Percentiles rank a stretch among this genome's conserved stretches.
These are phyloP conservation scores for Papilio machaon DNA, from an alignment of 1,140 invertebrate genomes.

Conservation along the genomic window DNA sequence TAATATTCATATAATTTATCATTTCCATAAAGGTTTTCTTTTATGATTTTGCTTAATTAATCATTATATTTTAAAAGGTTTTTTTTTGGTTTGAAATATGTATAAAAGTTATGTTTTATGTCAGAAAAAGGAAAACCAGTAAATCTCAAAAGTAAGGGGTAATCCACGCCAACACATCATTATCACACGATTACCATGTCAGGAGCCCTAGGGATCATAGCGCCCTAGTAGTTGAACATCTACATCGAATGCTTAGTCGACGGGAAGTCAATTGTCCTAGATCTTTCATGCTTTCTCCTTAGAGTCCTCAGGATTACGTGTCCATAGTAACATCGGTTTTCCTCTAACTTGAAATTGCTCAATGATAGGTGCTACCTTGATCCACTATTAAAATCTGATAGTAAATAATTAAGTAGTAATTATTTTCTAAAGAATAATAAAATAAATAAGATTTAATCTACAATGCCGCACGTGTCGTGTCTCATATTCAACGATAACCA, in stretches of 20 bases:
- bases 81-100: not conserved
- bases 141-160: not conserved
- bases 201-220: too few species aligned
- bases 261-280: not conserved
- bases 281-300: too few species aligned
- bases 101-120: not conserved
- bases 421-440: not conserved
- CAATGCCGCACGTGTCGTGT: conserved; percentile 27
- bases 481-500: conserved; percentile 7
- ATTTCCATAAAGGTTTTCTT: conserved; percentile 2
- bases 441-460: conserved; percentile 24
- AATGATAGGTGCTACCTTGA: not conserved
- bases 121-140: not conserved
- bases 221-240: too few species aligned
- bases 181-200: too few species aligned
- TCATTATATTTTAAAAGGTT: not conserved
- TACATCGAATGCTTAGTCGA: not conserved
- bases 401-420: not conserved
- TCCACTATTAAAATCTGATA: not conserved
- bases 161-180: too few species aligned
- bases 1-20: conserved; percentile 19
- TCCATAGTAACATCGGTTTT: not conserved
- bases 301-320: not conserved
- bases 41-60: conserved; percentile 1
- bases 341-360: not conserved